These are phyloP conservation scores for Cranoglanis bouderius DNA, from an alignment of 2,113 vertebrate species.

Conservation along the genomic window DNA sequence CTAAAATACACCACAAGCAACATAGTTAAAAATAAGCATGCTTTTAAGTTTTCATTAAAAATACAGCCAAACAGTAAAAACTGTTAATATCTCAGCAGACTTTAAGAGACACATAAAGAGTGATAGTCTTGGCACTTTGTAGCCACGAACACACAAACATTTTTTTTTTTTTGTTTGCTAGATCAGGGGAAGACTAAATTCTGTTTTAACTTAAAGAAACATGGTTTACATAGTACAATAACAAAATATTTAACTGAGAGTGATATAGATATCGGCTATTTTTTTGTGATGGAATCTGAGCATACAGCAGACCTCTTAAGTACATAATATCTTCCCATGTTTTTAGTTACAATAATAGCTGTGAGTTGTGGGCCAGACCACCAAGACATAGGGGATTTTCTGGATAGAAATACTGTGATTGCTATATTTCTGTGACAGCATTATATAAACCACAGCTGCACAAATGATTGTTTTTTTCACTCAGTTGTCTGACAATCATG, in stretches of 20 bases:
- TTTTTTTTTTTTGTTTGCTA: not conserved
- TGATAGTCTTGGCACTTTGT: slow-evolving; percentile 18
- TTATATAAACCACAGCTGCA: slow-evolving; percentile 45
- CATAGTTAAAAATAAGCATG: slow-evolving; percentile 5
- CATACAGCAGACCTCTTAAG: slow-evolving; percentile 44
- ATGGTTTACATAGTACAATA: not conserved
- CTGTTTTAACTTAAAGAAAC: not conserved
- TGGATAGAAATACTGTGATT: slow-evolving; percentile 48
- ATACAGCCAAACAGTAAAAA: not conserved
- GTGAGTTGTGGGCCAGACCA: slow-evolving; percentile 49
- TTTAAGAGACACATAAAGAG: slow-evolving; percentile 6
- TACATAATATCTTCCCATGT: slow-evolving; percentile 51
- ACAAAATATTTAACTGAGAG: slow-evolving; percentile 38
- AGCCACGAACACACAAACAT: not conserved
- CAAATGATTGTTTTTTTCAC: slow-evolving; percentile 30
- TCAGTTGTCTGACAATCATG: slow-evolving; percentile 31
- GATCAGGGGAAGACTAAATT: not conserved
- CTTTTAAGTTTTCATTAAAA: slow-evolving; percentile 18
- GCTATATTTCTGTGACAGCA: slow-evolving; percentile 30
- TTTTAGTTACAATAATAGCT: slow-evolving; percentile 56
- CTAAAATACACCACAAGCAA: slow-evolving; percentile 28
- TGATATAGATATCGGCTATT: slow-evolving; percentile 28
- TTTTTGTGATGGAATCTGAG: slow-evolving; percentile 52
- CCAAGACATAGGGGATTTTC: slow-evolving; percentile 52
- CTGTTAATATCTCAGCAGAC: not conserved